Evolutionary conservation across 1,140 invertebrate species (phyloP), one percentile per base, ranked within the genome.

Genomic region (Coelopa frigida): DNA sequence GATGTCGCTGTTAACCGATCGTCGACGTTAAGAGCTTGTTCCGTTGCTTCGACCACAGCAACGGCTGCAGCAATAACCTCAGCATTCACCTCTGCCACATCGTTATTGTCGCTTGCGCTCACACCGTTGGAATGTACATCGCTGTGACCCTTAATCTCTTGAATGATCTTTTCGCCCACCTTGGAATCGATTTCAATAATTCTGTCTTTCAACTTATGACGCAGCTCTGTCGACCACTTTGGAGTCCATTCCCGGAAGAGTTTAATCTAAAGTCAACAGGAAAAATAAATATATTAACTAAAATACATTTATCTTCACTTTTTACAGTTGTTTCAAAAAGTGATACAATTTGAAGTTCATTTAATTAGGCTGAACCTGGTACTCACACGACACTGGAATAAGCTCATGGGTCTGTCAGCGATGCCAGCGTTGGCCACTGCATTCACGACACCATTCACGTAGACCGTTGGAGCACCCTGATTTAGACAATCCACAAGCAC

Each of bases 211-310:
- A 88, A 72, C 44, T 75, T 76, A 23, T 83, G 77, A 57, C 81
- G 82, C 47, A 91, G 84, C 47, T 82, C 79, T 35, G 80, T 75
- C 32, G 78, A 78, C 90, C 90, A 94, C 54, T 79, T 82, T 43
- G 79, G 75, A 59, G 81, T 85, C 90, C 90, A 94, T 70, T 91
- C 84, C 58, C 79, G 78, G 59, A 93, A 92, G 10, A 93, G 67
- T 71, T 93, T 92, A 38, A 82, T 76, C 80, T 82, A 55, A 11
- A 70, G 71, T 53, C 46, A 50, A 57, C 44, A 50, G 37, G 36
- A 23, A 8, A 18, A 32, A 31, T 41, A 41, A 15, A n/a, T 32
- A n/a, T 35, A 14, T 10, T 27, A 2, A 8, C 26, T 14, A 2
- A 42, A 32, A 3, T n/a, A 14, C n/a, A 22, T 32, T 44, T 17